These are phyloP conservation scores for Bombyx huttoni DNA, from an alignment of 2,888 invertebrate species.

Conservation along the genomic window DNA sequence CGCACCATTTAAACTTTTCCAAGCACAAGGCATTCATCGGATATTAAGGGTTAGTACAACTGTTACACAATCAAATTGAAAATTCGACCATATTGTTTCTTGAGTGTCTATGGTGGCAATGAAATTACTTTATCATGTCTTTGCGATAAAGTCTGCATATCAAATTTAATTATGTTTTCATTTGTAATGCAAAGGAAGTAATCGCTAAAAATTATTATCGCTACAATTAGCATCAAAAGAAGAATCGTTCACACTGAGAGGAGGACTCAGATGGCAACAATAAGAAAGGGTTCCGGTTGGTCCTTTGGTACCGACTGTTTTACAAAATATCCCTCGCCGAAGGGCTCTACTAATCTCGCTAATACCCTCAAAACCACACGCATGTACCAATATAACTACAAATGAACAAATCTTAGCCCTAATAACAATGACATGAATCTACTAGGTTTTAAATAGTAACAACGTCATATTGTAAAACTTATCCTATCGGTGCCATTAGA, in stretches of 20 bases:
- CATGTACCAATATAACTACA: conserved; percentile 2
- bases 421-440: neutral
- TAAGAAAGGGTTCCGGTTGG: conserved; percentile 20
- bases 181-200: neutral
- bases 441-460: too few species aligned
- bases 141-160: too few species aligned
- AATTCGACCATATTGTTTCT: too few species aligned
- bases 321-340: conserved; percentile 32
- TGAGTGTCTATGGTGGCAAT: too few species aligned
- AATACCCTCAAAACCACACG: conserved; percentile 36
- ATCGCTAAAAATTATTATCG: neutral
- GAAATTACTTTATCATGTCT: too few species aligned
- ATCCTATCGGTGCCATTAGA: too few species aligned
- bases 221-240: neutral
- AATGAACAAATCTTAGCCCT: neutral
- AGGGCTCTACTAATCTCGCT: conserved; percentile 29
- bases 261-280: conserved; percentile 29
- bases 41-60: too few species aligned
- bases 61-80: too few species aligned
- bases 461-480: too few species aligned
- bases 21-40: too few species aligned
- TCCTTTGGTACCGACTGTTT: conserved; percentile 22
- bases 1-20: too few species aligned
- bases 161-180: neutral
- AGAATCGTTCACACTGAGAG: conserved; percentile 8